These are phyloP conservation scores for Paraescarpia echinospica DNA, from an alignment of 1,140 invertebrate species.

Conservation along the genomic window DNA sequence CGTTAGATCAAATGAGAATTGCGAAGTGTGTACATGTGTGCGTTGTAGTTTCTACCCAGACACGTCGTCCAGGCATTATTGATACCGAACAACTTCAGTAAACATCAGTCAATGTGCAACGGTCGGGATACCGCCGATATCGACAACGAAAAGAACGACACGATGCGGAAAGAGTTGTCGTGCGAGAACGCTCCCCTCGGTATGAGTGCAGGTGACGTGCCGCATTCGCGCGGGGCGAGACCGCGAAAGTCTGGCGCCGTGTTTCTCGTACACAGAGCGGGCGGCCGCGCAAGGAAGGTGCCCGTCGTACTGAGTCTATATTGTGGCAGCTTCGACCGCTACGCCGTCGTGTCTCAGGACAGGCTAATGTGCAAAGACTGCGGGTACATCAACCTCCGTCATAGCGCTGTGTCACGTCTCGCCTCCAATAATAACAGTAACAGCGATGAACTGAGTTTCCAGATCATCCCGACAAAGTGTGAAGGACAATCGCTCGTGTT, in stretches of 20 bases:
- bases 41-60: no score
- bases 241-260: not conserved
- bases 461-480: constrained; percentile 4
- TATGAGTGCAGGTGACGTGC: not conserved
- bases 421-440: not conserved
- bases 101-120: not conserved
- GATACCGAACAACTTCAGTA: not conserved
- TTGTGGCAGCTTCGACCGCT: not conserved
- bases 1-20: not conserved
- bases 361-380: constrained; percentile 7
- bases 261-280: not conserved
- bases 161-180: not conserved
- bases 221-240: not conserved
- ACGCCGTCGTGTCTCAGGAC: constrained; percentile 19
- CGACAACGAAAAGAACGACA: not conserved
- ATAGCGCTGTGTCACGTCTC: constrained; percentile 1
- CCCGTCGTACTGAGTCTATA: constrained; percentile 14
- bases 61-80: not conserved
- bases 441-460: not conserved
- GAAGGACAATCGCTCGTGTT: not conserved
- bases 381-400: constrained; percentile 17
- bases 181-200: not conserved
- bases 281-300: not conserved
- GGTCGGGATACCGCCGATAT: not conserved
- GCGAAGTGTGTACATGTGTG: not conserved